phyloP scores from a whole-genome alignment of 2,888 invertebrate genomes.

The Apodemia mormo region DNA sequence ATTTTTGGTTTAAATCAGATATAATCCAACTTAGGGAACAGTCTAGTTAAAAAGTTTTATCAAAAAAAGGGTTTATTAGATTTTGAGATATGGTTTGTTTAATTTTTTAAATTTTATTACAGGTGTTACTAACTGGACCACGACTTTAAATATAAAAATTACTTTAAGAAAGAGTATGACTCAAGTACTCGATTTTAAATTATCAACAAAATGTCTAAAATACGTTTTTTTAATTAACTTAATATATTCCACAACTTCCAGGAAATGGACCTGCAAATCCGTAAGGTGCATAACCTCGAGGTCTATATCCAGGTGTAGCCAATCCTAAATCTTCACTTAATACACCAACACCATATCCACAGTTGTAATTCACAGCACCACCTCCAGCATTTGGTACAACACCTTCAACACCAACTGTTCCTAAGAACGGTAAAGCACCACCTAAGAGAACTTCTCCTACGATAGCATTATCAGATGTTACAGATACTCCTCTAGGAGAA shows the following conservation, averaged over 20 bases:
- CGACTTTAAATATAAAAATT: too few species aligned
- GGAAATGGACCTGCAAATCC: background rate
- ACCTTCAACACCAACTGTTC: slow-evolving; percentile 3
- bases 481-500: slow-evolving; percentile 1
- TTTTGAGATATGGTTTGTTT: too few species aligned
- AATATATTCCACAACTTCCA: slow-evolving; percentile 1
- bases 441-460: background rate
- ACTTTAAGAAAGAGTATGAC: too few species aligned
- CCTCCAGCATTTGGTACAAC: background rate
- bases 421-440: slow-evolving; percentile 4
- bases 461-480: background rate
- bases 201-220: background rate
- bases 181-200: too few species aligned
- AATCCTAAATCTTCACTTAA: background rate
- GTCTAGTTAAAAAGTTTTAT: too few species aligned
- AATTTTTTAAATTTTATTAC: too few species aligned
- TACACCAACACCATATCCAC: slow-evolving; percentile 3
- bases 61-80: too few species aligned
- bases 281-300: background rate
- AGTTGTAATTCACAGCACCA: slow-evolving; percentile 11
- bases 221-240: background rate
- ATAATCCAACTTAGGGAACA: too few species aligned
- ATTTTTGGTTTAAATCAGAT: too few species aligned
- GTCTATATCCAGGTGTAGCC: background rate
- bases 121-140: too few species aligned